phyloP scores from a whole-genome alignment of 2,888 invertebrate species.

The Aporophyla lueneburgensis region DNA sequence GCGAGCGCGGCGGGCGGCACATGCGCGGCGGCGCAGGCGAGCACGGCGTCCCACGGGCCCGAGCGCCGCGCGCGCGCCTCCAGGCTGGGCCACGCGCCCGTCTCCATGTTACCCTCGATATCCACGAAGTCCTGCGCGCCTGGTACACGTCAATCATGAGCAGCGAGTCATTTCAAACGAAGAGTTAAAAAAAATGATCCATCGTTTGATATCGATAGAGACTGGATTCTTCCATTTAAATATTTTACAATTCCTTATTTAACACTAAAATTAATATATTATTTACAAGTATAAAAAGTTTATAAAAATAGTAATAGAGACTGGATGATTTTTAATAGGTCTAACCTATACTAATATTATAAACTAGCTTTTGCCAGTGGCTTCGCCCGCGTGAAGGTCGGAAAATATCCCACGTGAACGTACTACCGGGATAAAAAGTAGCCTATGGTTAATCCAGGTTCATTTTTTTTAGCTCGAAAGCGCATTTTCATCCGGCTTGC shows the following conservation, averaged over 20 bases:
- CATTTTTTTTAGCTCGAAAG: too few relatives aligned
- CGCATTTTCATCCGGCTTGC: too few relatives aligned
- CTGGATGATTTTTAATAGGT: not conserved
- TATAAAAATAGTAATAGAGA: too few relatives aligned
- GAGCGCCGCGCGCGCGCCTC: conserved; percentile 73
- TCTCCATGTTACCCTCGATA: conserved; percentile 63
- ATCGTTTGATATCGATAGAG: not conserved
- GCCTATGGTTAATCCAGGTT: too few relatives aligned
- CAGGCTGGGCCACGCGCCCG: conserved; percentile 75
- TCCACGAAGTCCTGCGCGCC: conserved; percentile 80
- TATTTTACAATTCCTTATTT: too few relatives aligned
- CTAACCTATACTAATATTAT: not conserved
- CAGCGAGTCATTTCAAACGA: not conserved
- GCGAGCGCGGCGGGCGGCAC: conserved; percentile 65
- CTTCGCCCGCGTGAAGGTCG: too few relatives aligned
- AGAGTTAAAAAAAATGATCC: not conserved
- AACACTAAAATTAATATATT: too few relatives aligned
- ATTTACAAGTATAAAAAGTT: too few relatives aligned
- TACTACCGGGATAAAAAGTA: too few relatives aligned
- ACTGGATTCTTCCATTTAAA: too few relatives aligned
- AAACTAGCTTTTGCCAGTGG: too few relatives aligned
- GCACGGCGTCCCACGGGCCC: conserved; percentile 85
- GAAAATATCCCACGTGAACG: too few relatives aligned
- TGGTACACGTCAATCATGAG: conserved; percentile 48
- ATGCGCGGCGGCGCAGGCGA: conserved; percentile 77